Evolutionary conservation across 2,888 invertebrate genomes (phyloP), one percentile per base, ranked within the genome.

Genomic region (Metopia argyrocephala): DNA sequence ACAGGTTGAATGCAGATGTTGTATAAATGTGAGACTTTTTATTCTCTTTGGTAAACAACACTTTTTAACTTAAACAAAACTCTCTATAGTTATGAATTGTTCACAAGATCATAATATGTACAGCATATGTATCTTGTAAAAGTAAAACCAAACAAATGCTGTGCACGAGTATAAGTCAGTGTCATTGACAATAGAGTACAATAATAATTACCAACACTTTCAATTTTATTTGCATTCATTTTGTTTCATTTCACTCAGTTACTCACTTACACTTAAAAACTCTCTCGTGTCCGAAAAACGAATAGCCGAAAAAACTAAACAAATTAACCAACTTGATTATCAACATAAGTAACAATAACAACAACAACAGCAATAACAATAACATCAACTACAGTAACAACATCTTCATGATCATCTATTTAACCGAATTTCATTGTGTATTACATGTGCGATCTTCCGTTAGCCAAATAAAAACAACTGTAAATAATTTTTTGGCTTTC

Each of bases 391-490:
- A 38, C 38, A 23, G 27, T 21, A 18, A 7, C 18, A 23, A 38
- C 54, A 52, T 54, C 65, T 20, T 31, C 31, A 59, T 38, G 20
- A 73, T 75, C 73, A 76, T 74, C 76, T 64, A 46, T 70, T 73
- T 69, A 68, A 57, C 76, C 57, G 68, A 73, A 74, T 73, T 80
- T 70, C 65, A 59, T 27, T 28, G 21, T 48, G 76, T 61, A 62
- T 68, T 68, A 71, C 76, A 82, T 69, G 76, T 82, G 70, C 56
- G 70, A 83, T 83, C 82, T 83, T 80, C 78, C 70, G 82, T 56
- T 69, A 79, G 65, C 31, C 79, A 82, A 23, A 74, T 68, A 28
- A 69, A 78, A 62, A 50, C 27, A 73, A 28, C 71, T 59, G 18
- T 61, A 57, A 68, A 50, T 64, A 28, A 27, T 21, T 15, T 65